These are phyloP conservation scores for Zeus faber DNA, from an alignment of 2,113 vertebrate genomes.

Conservation along the genomic window DNA sequence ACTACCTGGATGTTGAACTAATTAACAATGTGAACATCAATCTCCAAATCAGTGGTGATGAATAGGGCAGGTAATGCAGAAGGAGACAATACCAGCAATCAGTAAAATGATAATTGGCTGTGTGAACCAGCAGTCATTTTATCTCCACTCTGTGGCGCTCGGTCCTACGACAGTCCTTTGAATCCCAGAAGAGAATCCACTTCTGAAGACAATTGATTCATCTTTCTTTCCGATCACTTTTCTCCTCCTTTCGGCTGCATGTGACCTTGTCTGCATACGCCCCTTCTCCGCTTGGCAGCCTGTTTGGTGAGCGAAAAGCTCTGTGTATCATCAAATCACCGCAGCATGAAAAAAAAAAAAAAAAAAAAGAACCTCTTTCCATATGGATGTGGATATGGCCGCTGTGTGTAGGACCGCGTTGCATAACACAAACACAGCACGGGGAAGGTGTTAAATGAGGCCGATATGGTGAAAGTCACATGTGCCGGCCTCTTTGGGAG, in stretches of 20 bases:
- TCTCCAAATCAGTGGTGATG: no score
- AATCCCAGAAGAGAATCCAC: slow-evolving; percentile 33
- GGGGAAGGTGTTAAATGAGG: slow-evolving; percentile 58
- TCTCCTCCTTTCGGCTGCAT: slow-evolving; percentile 1
- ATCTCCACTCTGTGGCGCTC: background rate
- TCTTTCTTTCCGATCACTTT: slow-evolving; percentile 19
- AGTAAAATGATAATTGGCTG: no score
- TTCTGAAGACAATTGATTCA: slow-evolving; percentile 30
- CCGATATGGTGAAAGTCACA: slow-evolving; percentile 46
- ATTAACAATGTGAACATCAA: no score
- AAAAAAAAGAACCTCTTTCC: background rate
- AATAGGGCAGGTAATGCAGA: no score
- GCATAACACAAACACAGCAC: slow-evolving; percentile 38
- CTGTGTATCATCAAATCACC: background rate
- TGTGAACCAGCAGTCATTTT: background rate
- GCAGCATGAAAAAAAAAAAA: background rate
- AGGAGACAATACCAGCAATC: no score
- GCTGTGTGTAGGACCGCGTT: slow-evolving; percentile 48
- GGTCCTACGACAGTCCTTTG: slow-evolving; percentile 12
- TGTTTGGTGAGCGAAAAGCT: slow-evolving; percentile 10
- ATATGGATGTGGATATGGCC: slow-evolving; percentile 33
- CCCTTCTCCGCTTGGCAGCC: slow-evolving; percentile 16
- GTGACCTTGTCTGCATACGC: slow-evolving; percentile 39
- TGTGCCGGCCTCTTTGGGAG: slow-evolving; percentile 30
- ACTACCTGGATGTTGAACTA: no score